Base-by-base conservation (phyloP, 2,797 vertebrate species). In the Tadarida brasiliensis region DNA sequence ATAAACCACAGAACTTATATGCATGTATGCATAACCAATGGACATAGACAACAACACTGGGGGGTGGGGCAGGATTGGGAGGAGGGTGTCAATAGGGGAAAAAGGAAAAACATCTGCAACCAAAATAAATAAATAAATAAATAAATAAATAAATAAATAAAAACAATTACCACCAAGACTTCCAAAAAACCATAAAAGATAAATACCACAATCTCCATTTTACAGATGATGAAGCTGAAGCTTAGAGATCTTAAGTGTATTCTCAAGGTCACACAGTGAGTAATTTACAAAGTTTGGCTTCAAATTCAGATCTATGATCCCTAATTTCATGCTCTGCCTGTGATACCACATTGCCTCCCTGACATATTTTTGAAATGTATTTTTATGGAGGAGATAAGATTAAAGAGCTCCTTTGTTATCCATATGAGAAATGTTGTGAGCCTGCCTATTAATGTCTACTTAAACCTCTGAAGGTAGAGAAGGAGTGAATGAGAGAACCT, bases 101-200 rank as follows among this genome's bases (percentile, higher is more conserved):
- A 44, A 44, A 44, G 39, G 7, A 44, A 44, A 44, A 44, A 44
- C 39, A 44, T 44, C 39, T 44, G 39, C 7, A 44, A 44, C 39
- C 5, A 44, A 44, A 44, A 44, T 44, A 44, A 44, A 44, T 44
- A 5, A 44, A 44, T 44, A 44, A 44, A n/a, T n/a, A 44, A 44
- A 44, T 44, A 44, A 44, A n/a, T n/a, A 44, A 44, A 44, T 44
- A 44, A 44, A 44, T 44, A 44, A 44, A 44, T 44, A 83, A 74
- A 74, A 67, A 61, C 59, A 90, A 44, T 49, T 16, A 83, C 71
- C 44, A 54, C 2, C 6, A 82, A 82, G 54, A 87, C 47, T 84
- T 90, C 56, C 30, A 81, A 92, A 95, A 81, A 96, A 78, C 20
- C 70, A 7, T 24, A 44, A 24, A 83, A 90, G 28, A 94, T 16